Evolutionary conservation across 2,113 vertebrate species (phyloP), one percentile per base, ranked within the genome.

Genomic region (Hydrochoerus hydrochaeris): DNA sequence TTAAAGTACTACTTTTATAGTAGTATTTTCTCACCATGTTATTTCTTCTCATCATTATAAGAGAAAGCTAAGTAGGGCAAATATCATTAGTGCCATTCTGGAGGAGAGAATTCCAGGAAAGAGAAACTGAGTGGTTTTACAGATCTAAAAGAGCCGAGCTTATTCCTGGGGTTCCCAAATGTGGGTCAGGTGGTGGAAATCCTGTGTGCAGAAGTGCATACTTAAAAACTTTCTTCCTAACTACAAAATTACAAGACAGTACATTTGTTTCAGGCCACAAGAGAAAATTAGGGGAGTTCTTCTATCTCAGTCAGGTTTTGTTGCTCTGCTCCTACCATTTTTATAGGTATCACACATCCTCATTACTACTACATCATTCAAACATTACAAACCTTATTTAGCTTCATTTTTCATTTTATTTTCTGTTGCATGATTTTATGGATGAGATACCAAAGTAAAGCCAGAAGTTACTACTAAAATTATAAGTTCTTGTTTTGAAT

Each of bases 351-450:
- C 54, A 75, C 16, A 16, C 14, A 28, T 71, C 77, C 4, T 54
- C 35, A 12, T 46, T 24, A 60, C 54, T 44, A 44, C 17, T n/a
- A 80, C 38, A 38, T 17, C n/a, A 52, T 89, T 80, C 73, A 69
- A 14, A 3, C 24, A 67, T 80, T 28, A 38, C 78, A 83, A 88
- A 91, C 62, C 32, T 80, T 12, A 22, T 35, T 28, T 44, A 41
- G n/a, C 6, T 54, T 95, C 80, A 24, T 12, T 52, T 84, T 91
- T 71, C 26, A 49, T 71, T 92, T 93, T 91, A n/a, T 77, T 94
- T 89, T n/a, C 44, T 80, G 54, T 7, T 35, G 26, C 6, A 8
- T 73, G 8, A 85, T 46, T 89, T 58, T 80, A 57, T 57, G 22
- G 38, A 14, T 65, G 57, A 58, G 16, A 58, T 52, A 28, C 49